Evolutionary conservation across 1,140 invertebrate genomes (phyloP).

Genomic region (Thereuonema tuberculata): DNA sequence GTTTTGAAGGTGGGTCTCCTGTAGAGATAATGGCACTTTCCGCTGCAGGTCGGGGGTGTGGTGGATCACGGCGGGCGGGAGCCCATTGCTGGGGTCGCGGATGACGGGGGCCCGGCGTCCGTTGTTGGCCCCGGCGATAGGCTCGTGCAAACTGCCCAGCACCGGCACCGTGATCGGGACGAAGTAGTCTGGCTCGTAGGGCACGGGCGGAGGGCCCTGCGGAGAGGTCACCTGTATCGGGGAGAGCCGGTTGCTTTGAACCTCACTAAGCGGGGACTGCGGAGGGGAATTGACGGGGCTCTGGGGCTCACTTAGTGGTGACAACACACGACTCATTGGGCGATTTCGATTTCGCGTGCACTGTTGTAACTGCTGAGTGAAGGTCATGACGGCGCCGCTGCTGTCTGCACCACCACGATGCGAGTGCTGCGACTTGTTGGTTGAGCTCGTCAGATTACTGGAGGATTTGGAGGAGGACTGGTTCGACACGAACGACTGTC

Average conservation of each 20-base stretch:
- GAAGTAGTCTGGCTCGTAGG: constrained; percentile 13
- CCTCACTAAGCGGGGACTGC: constrained; percentile 60
- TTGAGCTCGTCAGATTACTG: constrained; percentile 49
- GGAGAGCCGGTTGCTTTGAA: constrained; percentile 18
- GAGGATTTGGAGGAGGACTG: constrained; percentile 57
- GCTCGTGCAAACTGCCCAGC: constrained; percentile 13
- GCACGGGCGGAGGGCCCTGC: constrained; percentile 12
- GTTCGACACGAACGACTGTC: constrained; percentile 56
- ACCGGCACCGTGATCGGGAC: constrained; percentile 17
- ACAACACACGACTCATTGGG: constrained; percentile 39
- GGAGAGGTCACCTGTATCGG: constrained; percentile 13
- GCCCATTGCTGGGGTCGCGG: constrained; percentile 1
- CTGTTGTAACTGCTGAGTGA: constrained; percentile 60
- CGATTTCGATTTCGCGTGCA: constrained; percentile 33
- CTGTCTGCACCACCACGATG: constrained; percentile 25
- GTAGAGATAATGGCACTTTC: background rate
- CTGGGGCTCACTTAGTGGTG: constrained; percentile 56
- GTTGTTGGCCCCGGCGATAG: constrained; percentile 8
- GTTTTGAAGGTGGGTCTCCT: background rate
- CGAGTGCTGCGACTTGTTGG: constrained; percentile 43
- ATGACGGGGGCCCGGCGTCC: constrained; percentile 13
- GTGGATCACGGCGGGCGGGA: constrained; percentile 12
- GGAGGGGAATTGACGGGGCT: constrained; percentile 70
- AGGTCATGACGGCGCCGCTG: constrained; percentile 35
- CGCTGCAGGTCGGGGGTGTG: constrained; percentile 12